Base-by-base conservation (phyloP, 2,113 vertebrate species). In the Oryzias curvinotus region DNA sequence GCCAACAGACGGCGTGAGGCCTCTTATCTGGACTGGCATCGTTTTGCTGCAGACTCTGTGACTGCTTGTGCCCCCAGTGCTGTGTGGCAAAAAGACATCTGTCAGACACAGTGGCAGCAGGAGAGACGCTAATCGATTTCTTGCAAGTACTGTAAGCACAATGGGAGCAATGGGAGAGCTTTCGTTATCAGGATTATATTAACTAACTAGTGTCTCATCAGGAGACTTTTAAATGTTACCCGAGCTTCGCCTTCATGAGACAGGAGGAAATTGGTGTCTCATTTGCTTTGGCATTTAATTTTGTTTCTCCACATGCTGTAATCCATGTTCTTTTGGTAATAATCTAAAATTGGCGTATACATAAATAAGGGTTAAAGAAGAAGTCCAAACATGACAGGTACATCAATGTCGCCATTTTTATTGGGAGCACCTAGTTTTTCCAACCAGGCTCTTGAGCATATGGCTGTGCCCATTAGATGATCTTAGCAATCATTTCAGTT, bases 191-290 rank as follows among this genome's bases (percentile, higher is more conserved):
- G 68, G 90, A 56, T 43, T 86, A 43, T 80, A 84, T 91, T 91
- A 94, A 92, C 92, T 91, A 92, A 91, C n/a, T 87, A 89, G 79
- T 87, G 57, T 87, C 84, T 80, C 85, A 66, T 78, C 66, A 68
- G 68, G 68, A 81, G 61, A 78, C 65, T 67, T 66, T 78, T 73
- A 84, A 71, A 68, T 87, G 65, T 46, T 57, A 72, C 73, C 75
- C 65, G 61, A 78, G 78, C 80, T 74, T 84, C 59, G 65, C 43
- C 48, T 60, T 64, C 46, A 55, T 71, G 62, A 69, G 75, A 83
- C 54, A 25, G 43, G 56, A 59, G 56, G 71, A 83, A 85, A 78
- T 77, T 68, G 80, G 63, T 57, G 61, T 12, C 8, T 2, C 10
- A 36, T 36, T 36, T 36, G 21, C 21, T 23, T 23, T 23, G 36